Conservation (phyloP, 2,113 vertebrate genomes). For the Saimiri boliviensis region DNA sequence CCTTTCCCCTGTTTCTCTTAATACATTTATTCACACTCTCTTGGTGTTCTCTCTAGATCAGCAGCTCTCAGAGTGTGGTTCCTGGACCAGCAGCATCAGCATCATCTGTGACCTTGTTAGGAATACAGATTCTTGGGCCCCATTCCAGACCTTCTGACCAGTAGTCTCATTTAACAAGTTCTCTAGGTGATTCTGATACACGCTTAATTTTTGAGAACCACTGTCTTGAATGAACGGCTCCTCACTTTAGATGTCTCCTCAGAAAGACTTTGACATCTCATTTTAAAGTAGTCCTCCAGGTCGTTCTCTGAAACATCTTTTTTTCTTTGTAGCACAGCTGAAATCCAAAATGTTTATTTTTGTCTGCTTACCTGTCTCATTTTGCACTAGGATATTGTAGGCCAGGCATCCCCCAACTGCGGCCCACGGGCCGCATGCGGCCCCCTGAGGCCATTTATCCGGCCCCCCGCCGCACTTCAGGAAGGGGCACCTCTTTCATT, state of each 20-base stretch:
- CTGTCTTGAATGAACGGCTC: neutral
- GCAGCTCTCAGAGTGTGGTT: neutral
- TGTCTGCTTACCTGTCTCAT: neutral
- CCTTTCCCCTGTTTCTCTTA: neutral
- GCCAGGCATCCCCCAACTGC: too few relatives aligned
- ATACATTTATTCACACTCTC: neutral
- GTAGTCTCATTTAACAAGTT: neutral
- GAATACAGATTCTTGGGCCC: neutral
- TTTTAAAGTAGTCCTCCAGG: neutral
- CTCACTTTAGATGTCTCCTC: neutral
- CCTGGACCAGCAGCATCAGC: neutral
- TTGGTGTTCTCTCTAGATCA: neutral
- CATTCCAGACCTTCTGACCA: neutral
- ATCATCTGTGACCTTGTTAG: neutral
- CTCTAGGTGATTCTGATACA: neutral
- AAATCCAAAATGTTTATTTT: constrained; percentile 44
- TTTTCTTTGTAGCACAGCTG: neutral
- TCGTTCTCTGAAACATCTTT: neutral
- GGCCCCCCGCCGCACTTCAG: too few relatives aligned
- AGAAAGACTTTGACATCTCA: neutral
- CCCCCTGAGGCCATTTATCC: too few relatives aligned
- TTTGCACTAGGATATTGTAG: constrained; percentile 1
- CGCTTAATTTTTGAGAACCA: constrained; percentile 18
- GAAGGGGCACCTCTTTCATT: too few relatives aligned
- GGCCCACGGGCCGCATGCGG: too few relatives aligned